These are phyloP conservation scores for Melanotaenia trifasciata DNA, from an alignment of 2,797 vertebrate species.

Conservation along the genomic window DNA sequence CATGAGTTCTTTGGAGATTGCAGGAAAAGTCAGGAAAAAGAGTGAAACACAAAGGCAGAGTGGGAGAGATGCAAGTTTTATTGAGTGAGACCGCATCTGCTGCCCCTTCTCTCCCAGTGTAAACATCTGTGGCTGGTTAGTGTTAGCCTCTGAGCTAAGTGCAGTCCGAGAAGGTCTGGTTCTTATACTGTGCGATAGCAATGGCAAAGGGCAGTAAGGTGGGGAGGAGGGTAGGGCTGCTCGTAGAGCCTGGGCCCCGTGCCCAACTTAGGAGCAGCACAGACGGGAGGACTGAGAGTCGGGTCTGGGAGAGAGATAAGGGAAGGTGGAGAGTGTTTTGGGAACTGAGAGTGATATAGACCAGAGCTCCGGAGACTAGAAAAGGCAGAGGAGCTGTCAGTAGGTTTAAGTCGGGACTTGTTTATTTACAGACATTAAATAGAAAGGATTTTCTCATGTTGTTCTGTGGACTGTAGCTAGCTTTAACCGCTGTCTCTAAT, in stretches of 20 bases:
- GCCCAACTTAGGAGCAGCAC: constrained; percentile 67
- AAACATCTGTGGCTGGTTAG: constrained; percentile 88
- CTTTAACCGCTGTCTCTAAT: constrained; percentile 38
- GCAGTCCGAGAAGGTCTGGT: constrained; percentile 86
- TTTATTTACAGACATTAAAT: constrained; percentile 74
- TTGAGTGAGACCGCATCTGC: constrained; percentile 83
- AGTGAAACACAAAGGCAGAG: constrained; percentile 69
- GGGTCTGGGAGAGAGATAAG: constrained; percentile 85
- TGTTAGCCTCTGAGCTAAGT: constrained; percentile 87
- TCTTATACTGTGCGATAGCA: constrained; percentile 83
- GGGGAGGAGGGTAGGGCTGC: constrained; percentile 72
- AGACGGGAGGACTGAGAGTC: constrained; percentile 68
- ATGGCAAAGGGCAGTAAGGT: constrained; percentile 85
- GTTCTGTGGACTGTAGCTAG: constrained; percentile 24
- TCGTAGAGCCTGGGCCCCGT: constrained; percentile 68
- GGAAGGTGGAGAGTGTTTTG: constrained; percentile 85
- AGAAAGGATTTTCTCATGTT: constrained; percentile 47
- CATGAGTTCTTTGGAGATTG: constrained; percentile 70
- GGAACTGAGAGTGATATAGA: constrained; percentile 87
- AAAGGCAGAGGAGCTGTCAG: constrained; percentile 67
- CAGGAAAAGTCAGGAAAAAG: constrained; percentile 61
- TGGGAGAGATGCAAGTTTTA: constrained; percentile 82
- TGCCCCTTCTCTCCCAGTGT: constrained; percentile 79
- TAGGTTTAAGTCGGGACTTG: constrained; percentile 61
- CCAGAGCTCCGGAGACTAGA: constrained; percentile 79